These are phyloP conservation scores for Cistogaster globosa DNA, from an alignment of 2,888 invertebrate species.

Conservation along the genomic window DNA sequence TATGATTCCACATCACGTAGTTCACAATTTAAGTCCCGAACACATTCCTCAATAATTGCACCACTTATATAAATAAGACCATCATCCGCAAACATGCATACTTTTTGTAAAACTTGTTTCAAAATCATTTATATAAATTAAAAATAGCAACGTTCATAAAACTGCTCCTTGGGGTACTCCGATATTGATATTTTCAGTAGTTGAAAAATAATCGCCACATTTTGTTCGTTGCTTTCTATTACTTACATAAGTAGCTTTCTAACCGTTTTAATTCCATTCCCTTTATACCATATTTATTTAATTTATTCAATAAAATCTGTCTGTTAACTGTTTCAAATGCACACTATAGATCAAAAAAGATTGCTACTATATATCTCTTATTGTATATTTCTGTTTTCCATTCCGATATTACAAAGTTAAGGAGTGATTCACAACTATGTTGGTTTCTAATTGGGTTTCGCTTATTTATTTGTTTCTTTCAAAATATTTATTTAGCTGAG, in stretches of 20 bases:
- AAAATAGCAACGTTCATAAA: constrained; percentile 4
- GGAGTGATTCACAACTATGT: constrained; percentile 11
- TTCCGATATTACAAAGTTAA: not conserved
- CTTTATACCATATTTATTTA: not conserved
- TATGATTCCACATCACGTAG: not conserved
- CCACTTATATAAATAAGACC: not conserved
- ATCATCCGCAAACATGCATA: constrained; percentile 2
- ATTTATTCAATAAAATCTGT: not conserved
- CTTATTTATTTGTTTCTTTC: too few species aligned
- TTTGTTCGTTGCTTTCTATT: constrained; percentile 11
- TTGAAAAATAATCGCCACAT: not conserved
- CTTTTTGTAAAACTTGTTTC: not conserved
- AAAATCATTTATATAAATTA: constrained; percentile 19
- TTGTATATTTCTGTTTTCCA: not conserved
- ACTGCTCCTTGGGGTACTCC: not conserved
- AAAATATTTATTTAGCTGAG: too few species aligned
- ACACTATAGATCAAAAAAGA: not conserved
- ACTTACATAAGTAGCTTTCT: not conserved
- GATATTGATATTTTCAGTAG: not conserved
- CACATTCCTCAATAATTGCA: not conserved
- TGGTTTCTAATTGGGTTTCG: too few species aligned
- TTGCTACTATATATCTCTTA: not conserved
- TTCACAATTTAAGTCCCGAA: not conserved
- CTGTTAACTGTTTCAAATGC: constrained; percentile 12
- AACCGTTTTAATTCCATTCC: constrained; percentile 8